phyloP scores from a whole-genome alignment of 2,888 invertebrate genomes.

The Thereva nobilitata region DNA sequence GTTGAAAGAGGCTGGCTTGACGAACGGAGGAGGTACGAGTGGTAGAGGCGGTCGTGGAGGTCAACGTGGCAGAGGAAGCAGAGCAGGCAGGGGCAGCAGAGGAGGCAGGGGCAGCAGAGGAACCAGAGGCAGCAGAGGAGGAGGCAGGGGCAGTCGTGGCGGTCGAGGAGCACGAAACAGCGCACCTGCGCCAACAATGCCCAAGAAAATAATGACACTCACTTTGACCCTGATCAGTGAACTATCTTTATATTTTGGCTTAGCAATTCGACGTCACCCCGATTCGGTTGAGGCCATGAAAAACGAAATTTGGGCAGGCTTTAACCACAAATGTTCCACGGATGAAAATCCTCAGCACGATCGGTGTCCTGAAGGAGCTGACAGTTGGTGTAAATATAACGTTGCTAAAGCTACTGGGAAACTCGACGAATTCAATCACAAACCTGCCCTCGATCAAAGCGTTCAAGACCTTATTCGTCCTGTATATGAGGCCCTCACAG shows the following conservation, averaged over 20 bases:
- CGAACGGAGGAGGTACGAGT: too few relatives aligned
- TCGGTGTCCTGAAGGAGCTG: constrained; percentile 44
- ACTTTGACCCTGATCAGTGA: constrained; percentile 45
- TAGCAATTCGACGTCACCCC: constrained; percentile 46
- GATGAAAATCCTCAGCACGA: constrained; percentile 47
- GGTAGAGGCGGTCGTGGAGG: too few relatives aligned
- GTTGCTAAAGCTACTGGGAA: constrained; percentile 33
- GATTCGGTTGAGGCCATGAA: constrained; percentile 47
- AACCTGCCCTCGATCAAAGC: constrained; percentile 26
- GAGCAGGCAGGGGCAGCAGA: too few relatives aligned
- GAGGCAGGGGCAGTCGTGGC: too few relatives aligned
- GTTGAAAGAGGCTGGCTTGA: too few relatives aligned
- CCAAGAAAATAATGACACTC: too few relatives aligned
- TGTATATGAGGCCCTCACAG: constrained; percentile 42
- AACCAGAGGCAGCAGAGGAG: too few relatives aligned
- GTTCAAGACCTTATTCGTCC: constrained; percentile 39
- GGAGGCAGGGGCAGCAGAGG: too few relatives aligned
- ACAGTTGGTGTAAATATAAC: constrained; percentile 43
- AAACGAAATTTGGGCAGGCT: constrained; percentile 48
- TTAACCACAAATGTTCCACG: constrained; percentile 46
- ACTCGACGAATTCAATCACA: constrained; percentile 27
- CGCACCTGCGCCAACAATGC: too few relatives aligned
- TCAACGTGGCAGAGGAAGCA: too few relatives aligned
- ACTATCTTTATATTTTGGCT: constrained; percentile 44
- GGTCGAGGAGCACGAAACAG: too few relatives aligned